A percentile compares a stretch with the other conserved stretches of the same genome.
Conservation (phyloP, 1,140 invertebrate genomes). For the Cydia amplana region DNA sequence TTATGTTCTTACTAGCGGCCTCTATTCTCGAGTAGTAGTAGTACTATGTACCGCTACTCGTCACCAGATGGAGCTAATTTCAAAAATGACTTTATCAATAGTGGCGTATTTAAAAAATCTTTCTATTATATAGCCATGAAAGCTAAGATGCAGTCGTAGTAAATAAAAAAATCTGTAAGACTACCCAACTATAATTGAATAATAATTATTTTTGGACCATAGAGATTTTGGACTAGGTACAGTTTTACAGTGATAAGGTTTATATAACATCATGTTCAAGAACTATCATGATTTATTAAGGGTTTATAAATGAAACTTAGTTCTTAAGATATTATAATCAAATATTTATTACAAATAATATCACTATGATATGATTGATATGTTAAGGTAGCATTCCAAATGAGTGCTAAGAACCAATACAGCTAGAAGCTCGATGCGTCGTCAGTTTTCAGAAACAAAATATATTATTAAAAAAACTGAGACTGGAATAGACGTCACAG, state of each 20-base stretch:
- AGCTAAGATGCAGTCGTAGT: too few species aligned
- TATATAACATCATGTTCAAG: too few species aligned
- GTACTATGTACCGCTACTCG: not conserved
- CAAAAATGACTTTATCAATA: not conserved
- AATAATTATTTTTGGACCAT: too few species aligned
- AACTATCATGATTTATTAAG: too few species aligned
- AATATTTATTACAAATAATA: conserved; percentile 22
- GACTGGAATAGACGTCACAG: too few species aligned
- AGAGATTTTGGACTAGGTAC: too few species aligned
- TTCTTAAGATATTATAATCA: not conserved
- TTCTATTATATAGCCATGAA: too few species aligned
- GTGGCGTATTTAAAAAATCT: not conserved
- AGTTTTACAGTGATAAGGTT: too few species aligned
- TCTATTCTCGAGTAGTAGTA: not conserved
- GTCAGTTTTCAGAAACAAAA: not conserved
- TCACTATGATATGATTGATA: conserved; percentile 31
- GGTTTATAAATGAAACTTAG: conserved; percentile 7
- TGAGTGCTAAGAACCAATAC: not conserved
- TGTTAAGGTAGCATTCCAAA: conserved; percentile 28
- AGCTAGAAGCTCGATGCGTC: not conserved
- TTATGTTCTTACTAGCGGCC: not conserved
- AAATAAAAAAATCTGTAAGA: too few species aligned
- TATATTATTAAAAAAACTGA: too few species aligned
- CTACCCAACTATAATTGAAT: too few species aligned
- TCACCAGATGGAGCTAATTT: not conserved